phyloP scores from a whole-genome alignment of 2,797 vertebrate genomes.

The Lycodopsis pacificus region DNA sequence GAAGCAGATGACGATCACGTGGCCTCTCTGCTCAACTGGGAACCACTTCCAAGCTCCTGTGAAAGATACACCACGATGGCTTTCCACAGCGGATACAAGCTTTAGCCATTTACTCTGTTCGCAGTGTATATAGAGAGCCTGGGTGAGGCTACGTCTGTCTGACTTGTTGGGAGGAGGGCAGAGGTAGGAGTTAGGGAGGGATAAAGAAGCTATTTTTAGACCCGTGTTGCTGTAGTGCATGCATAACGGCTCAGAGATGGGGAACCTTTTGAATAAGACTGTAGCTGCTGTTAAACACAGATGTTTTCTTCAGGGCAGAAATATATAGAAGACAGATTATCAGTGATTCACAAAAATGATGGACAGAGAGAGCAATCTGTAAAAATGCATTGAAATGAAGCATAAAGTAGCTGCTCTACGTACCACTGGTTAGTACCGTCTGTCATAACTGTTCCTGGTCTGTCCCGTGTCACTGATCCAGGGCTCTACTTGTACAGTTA shows the following conservation, averaged over 20 bases:
- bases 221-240: slow-evolving; percentile 71
- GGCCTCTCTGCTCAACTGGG: slow-evolving; percentile 30
- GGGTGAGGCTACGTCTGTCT: slow-evolving; percentile 65
- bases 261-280: slow-evolving; percentile 43
- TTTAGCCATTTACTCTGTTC: slow-evolving; percentile 47
- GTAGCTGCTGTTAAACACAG: slow-evolving; percentile 6
- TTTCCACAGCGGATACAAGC: slow-evolving; percentile 46
- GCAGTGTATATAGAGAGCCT: slow-evolving; percentile 16
- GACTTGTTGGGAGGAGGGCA: slow-evolving; percentile 68
- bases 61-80: slow-evolving; percentile 47
- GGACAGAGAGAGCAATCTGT: not conserved
- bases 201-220: slow-evolving; percentile 82
- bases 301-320: slow-evolving; percentile 7
- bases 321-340: not conserved
- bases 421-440: not conserved
- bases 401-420: not conserved
- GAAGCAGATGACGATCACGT: slow-evolving; percentile 20
- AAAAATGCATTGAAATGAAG: not conserved
- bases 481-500: slow-evolving; percentile 44
- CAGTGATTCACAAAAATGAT: not conserved
- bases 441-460: not conserved
- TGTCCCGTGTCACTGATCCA: slow-evolving; percentile 32
- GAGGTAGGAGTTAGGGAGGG: slow-evolving; percentile 68
- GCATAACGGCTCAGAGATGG: slow-evolving; percentile 54
- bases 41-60: slow-evolving; percentile 36